Base-by-base conservation (phyloP, 2,888 invertebrate genomes). In the Hesperia comma region DNA sequence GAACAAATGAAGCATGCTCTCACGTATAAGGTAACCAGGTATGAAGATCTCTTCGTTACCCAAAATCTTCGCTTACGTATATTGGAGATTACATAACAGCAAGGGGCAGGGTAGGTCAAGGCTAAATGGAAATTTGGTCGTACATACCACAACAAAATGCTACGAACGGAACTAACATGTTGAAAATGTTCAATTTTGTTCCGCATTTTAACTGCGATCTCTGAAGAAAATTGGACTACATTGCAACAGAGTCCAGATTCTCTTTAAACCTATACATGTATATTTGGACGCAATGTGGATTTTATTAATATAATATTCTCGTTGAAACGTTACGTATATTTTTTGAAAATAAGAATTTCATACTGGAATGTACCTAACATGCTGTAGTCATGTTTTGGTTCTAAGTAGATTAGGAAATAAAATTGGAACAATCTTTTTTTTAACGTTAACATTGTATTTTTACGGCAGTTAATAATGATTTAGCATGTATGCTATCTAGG, bases 1-100 rank as follows among this genome's bases (percentile, higher is more conserved):
- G 75, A 83, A 81, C 84, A 88, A 89, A 90, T 86, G 87, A 88
- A 89, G 83, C 86, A 82, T 84, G 84, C 84, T 85, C 86, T 86
- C 86, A 88, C 85, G 85, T 85, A 80, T 78, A 75, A 61, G 72
- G 41, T 66, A 73, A 76, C 88, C 82, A 83, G 74, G 76, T 76
- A 78, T 63, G 67, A 70, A 76, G 83, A 81, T 58, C 84, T 70
- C 63, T 67, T 66, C 37, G 66, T 63, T 54, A 63, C 43, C 67
- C 55, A 68, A 62, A 67, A 62, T 69, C 60, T 61, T 68, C 62
- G 32, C 57, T 40, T 57, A 14, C 12, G 12, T 33, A 7, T 33
- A 19, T 17, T 17, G 5, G 46, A 60, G n/a, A 33, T 62, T 32
- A 68, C 67, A 68, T 69, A 26, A 40, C 4, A 40, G 21, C 32